Percentiles rank a stretch among this genome's conserved stretches.
Conservation (phyloP, 2,113 vertebrate genomes). For the Lates calcarifer region DNA sequence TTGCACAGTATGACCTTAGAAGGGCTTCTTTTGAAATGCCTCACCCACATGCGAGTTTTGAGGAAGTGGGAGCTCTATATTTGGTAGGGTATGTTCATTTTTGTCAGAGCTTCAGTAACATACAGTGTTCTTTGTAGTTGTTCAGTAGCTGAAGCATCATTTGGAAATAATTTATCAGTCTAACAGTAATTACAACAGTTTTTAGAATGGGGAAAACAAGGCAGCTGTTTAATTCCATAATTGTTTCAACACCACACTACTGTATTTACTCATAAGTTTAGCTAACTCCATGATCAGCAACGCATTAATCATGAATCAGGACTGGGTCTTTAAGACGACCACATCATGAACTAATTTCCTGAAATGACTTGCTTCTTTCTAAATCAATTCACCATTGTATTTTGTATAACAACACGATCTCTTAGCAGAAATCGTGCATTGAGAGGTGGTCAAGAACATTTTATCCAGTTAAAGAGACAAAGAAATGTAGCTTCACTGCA, state of each 20-base stretch:
- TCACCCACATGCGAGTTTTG: neutral
- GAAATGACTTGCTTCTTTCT: no score
- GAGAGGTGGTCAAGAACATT: neutral
- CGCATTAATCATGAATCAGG: neutral
- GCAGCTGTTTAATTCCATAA: neutral
- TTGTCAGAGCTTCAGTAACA: neutral
- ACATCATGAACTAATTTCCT: neutral
- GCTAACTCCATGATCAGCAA: neutral
- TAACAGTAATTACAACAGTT: neutral
- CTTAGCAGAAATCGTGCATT: neutral
- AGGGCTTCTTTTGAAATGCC: neutral
- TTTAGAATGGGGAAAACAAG: neutral
- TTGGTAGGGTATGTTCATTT: neutral
- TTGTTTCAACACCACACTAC: neutral
- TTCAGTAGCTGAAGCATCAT: neutral
- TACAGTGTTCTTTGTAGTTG: neutral
- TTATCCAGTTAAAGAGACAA: neutral
- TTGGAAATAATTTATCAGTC: neutral
- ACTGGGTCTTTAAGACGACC: neutral
- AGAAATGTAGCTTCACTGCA: neutral
- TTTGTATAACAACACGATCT: neutral
- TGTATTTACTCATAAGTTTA: neutral
- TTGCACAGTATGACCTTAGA: neutral
- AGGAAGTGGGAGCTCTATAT: slow-evolving; percentile 8
- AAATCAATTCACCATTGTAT: neutral